Evolutionary conservation across 64 coral and sea anemone species (phyloP), one percentile per base, ranked within the genome.

Genomic region (Astreopora myriophthalma): DNA sequence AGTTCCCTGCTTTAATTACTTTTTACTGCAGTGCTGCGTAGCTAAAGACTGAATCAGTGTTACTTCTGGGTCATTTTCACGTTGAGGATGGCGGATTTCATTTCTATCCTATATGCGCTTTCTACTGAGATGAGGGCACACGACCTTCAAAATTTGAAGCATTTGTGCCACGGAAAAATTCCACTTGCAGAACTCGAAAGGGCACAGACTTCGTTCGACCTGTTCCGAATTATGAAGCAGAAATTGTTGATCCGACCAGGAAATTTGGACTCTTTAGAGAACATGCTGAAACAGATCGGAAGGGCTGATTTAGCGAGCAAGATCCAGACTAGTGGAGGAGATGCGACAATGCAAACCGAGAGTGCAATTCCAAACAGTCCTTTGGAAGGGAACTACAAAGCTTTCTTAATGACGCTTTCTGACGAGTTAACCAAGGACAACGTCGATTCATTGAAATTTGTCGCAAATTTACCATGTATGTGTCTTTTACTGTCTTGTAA

Each of bases 121-220:
- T 36, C 61, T 86, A 69, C 68, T 78, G 49, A 96, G 87, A 79
- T 78, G 62, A 90, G 66, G 46, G 73, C 29, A 22, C 49, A 17
- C 9, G 97, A 99, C 69, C 48, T 99, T 60, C 86, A 95, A 51
- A 93, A 81, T 34, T 6, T 99, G 10, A 99, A 99, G 27, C 93
- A 95, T 78, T 84, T 99, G 23, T 94, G 97, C 61, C 42, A 71
- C 14, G 97, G 80, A 22, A 51, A 69, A 28, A 93, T 99, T 72
- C 58, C 79, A 1, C 46, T 85, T 39, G 94, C 80, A 37, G 49
- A 87, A 20, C 88, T 99, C 6, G 90, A 99, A 77, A 87, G 79
- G 40, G 62, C 93, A 17, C 32, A 51, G 17, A 70, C 63, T 35
- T 52, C 86, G 24, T 44, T 19, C 6, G 82, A 90, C 7, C 57